phyloP scores from a whole-genome alignment of 2,797 vertebrate genomes.

The Chelon auratus region DNA sequence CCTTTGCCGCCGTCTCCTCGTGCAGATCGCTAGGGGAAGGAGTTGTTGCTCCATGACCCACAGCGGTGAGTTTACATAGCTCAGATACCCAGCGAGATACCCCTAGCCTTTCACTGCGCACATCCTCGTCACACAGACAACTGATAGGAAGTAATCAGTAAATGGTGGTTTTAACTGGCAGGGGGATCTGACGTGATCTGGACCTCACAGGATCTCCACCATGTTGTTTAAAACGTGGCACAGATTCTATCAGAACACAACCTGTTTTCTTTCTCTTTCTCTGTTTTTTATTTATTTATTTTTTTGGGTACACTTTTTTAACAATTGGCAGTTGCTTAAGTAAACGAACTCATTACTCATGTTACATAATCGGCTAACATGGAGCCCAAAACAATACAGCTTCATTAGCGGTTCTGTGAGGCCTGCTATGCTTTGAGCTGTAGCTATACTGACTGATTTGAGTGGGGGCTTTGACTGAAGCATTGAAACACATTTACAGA shows the following conservation, averaged over 20 bases:
- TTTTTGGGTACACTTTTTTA: not conserved
- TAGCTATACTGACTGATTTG: no score
- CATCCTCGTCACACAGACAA: constrained; percentile 62
- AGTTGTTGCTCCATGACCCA: constrained; percentile 67
- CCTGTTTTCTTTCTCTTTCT: constrained; percentile 20
- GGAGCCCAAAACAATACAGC: not conserved
- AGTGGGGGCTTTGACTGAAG: no score
- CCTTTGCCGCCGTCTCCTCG: constrained; percentile 34
- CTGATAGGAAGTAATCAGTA: constrained; percentile 80
- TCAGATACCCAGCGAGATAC: constrained; percentile 79
- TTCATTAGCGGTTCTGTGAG: not conserved
- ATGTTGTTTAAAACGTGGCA: constrained; percentile 54
- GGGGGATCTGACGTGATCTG: constrained; percentile 68
- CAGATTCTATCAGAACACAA: constrained; percentile 74
- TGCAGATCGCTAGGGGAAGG: constrained; percentile 23
- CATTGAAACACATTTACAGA: no score
- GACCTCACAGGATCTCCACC: constrained; percentile 79
- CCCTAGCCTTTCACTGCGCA: constrained; percentile 48
- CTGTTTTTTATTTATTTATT: no score
- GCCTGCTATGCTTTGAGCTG: not conserved
- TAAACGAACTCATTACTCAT: no score
- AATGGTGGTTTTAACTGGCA: constrained; percentile 73
- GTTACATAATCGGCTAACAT: not conserved
- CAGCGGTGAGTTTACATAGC: constrained; percentile 85
- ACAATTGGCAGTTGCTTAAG: not conserved